phyloP scores from a whole-genome alignment of 2,113 vertebrate species.

The Pongo abelii region DNA sequence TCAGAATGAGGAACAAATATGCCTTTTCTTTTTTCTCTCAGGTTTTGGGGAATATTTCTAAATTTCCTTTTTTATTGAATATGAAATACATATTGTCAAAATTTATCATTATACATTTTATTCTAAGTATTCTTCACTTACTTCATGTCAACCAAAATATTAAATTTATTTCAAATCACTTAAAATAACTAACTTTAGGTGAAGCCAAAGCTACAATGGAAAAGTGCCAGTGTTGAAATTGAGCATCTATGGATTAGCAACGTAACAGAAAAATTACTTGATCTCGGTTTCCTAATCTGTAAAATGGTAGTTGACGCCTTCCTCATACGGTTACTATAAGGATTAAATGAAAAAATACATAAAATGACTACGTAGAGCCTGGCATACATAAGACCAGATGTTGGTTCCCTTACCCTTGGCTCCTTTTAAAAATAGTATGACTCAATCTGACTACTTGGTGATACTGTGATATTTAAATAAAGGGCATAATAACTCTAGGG shows the following conservation, averaged over 20 bases:
- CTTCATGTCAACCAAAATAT: constrained; percentile 20
- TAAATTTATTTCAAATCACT: constrained; percentile 38
- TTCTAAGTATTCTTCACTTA: constrained; percentile 35
- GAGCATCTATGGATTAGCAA: not conserved
- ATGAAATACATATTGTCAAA: constrained; percentile 22
- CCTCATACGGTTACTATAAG: not conserved
- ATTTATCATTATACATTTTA: constrained; percentile 31
- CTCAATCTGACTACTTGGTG: not conserved
- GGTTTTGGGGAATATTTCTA: not conserved
- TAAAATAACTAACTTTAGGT: not conserved
- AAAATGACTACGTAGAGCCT: not conserved
- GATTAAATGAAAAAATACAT: not conserved
- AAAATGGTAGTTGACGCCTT: not conserved
- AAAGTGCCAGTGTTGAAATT: constrained; percentile 7
- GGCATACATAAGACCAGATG: not conserved
- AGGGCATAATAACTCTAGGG: not conserved
- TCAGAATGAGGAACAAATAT: not conserved
- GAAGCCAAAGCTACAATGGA: not conserved
- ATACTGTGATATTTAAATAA: constrained; percentile 14
- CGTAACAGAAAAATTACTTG: not conserved
- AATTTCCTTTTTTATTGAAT: constrained; percentile 28
- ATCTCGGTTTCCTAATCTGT: not conserved
- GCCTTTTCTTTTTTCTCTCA: not conserved
- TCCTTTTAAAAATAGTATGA: constrained; percentile 1
- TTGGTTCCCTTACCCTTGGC: not conserved